phyloP scores from a whole-genome alignment of 2,113 vertebrate species.

The Cynopterus brachyotis region DNA sequence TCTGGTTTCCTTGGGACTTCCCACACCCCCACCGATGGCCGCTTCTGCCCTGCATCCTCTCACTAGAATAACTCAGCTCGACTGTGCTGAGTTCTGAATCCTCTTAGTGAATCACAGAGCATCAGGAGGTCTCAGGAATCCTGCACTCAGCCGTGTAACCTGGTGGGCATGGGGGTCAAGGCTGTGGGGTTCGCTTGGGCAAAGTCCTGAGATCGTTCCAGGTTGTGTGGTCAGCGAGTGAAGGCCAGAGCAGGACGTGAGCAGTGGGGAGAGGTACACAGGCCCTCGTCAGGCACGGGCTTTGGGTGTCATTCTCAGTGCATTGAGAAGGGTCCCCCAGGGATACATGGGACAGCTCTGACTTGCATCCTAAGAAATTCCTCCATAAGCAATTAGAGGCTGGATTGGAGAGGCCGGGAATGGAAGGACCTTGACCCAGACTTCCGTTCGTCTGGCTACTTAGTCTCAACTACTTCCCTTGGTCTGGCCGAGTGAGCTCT shows the following conservation, averaged over 20 bases:
- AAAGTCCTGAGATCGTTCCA: neutral
- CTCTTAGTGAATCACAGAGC: neutral
- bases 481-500: neutral
- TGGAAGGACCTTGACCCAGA: too few species aligned
- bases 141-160: fast-evolving
- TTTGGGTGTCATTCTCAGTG: neutral
- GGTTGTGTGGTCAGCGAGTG: neutral
- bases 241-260: fast-evolving
- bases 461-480: neutral
- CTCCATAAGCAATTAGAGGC: neutral
- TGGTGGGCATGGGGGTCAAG: fast-evolving
- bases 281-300: neutral
- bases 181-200: neutral
- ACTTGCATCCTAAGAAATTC: neutral
- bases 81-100: neutral
- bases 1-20: neutral
- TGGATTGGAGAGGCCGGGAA: neutral
- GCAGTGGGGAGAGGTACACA: neutral
- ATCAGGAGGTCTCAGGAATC: neutral
- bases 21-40: too few species aligned
- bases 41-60: neutral
- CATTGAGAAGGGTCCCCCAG: neutral
- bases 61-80: neutral
- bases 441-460: neutral
- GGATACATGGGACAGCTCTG: neutral